phyloP scores from a whole-genome alignment of 2,888 invertebrate species.

The Ichneumon xanthorius region DNA sequence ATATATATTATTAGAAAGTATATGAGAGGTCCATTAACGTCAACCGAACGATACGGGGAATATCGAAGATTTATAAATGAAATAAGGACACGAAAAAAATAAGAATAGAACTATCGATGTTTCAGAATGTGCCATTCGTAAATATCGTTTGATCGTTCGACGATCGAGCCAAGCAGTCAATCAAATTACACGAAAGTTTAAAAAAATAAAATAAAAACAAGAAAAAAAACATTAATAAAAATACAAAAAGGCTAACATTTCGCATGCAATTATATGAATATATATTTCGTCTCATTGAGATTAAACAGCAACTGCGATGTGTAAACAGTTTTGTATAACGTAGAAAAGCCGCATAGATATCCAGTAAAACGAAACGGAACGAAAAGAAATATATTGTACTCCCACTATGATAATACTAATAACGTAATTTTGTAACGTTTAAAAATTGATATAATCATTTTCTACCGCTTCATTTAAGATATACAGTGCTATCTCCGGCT shows the following conservation, averaged over 20 bases:
- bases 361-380: constrained; percentile 13
- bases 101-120: constrained; percentile 30
- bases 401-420: constrained; percentile 64
- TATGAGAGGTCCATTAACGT: constrained; percentile 17
- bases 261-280: constrained; percentile 37
- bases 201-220: constrained; percentile 6
- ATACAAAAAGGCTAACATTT: constrained; percentile 21
- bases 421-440: constrained; percentile 74
- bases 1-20: constrained; percentile 24
- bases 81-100: constrained; percentile 17
- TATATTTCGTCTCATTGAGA: constrained; percentile 39
- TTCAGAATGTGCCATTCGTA: constrained; percentile 37
- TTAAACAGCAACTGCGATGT: constrained; percentile 16
- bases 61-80: constrained; percentile 42
- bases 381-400: constrained; percentile 45
- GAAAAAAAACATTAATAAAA: constrained; percentile 3
- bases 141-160: constrained; percentile 42
- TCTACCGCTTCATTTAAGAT: constrained; percentile 73
- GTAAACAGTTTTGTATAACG: constrained; percentile 51
- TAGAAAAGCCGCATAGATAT: constrained; percentile 34
- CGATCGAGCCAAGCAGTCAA: constrained; percentile 60
- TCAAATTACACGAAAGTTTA: constrained; percentile 56
- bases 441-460: constrained; percentile 70
- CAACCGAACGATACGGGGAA: constrained; percentile 16
- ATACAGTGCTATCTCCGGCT: constrained; percentile 33